These are phyloP conservation scores for Argyresthia albistria DNA, from an alignment of 2,888 invertebrate genomes.

Conservation along the genomic window DNA sequence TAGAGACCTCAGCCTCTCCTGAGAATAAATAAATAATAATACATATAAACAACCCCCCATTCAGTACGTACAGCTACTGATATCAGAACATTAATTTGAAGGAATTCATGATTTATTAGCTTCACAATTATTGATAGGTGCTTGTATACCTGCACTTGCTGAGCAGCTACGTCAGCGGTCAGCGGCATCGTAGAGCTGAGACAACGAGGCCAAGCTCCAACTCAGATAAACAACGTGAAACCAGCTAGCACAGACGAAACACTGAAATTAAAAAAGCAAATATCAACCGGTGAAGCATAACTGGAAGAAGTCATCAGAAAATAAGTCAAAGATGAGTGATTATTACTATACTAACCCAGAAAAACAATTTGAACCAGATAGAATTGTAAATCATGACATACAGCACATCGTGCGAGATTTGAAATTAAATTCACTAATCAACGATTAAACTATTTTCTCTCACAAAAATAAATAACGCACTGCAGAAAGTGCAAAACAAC, in stretches of 20 bases:
- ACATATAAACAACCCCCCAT: no score
- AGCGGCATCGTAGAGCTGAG: constrained; percentile 77
- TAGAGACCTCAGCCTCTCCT: constrained; percentile 86
- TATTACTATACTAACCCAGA: background rate
- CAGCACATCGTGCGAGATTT: background rate
- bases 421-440: no score
- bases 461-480: no score
- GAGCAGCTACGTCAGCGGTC: constrained; percentile 83
- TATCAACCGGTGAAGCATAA: background rate
- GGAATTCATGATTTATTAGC: no score
- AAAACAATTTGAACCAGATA: background rate
- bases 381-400: background rate
- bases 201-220: constrained; percentile 59
- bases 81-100: no score
- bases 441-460: no score
- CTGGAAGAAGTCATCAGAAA: background rate
- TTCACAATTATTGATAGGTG: no score
- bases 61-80: no score
- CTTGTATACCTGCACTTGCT: constrained; percentile 74
- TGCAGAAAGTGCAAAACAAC: no score
- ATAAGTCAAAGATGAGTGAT: background rate
- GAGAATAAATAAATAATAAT: constrained; percentile 7
- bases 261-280: constrained; percentile 17
- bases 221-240: constrained; percentile 61
- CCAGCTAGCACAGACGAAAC: constrained; percentile 62